Evolutionary conservation across 2,797 vertebrate genomes (phyloP).

Genomic region (Huso huso): DNA sequence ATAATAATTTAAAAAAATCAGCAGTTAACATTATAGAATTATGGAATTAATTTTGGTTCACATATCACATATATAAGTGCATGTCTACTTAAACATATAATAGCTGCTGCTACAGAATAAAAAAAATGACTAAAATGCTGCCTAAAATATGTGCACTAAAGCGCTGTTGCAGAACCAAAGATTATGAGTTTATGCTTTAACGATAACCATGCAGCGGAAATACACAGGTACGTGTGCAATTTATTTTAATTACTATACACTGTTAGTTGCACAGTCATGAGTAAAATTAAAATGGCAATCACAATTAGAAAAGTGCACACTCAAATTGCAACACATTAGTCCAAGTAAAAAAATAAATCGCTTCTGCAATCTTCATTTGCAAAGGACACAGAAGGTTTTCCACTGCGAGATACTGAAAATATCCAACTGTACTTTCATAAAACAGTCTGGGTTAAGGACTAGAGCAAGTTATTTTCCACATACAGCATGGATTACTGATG

Average conservation of each 20-base stretch:
- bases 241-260: slow-evolving; percentile 89
- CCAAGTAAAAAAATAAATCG: slow-evolving; percentile 33
- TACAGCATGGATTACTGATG: too few species aligned
- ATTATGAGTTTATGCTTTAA: slow-evolving; percentile 49
- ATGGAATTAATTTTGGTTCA: too few species aligned
- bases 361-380: slow-evolving; percentile 24
- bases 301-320: slow-evolving; percentile 89
- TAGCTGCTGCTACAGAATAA: too few species aligned
- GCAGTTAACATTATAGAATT: too few species aligned
- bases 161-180: slow-evolving; percentile 4
- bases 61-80: too few species aligned
- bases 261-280: slow-evolving; percentile 83
- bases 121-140: slow-evolving; percentile 12
- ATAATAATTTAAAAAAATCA: too few species aligned
- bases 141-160: background rate
- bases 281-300: slow-evolving; percentile 98
- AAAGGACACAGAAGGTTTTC: slow-evolving; percentile 22
- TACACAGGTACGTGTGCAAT: slow-evolving; percentile 80
- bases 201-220: slow-evolving; percentile 65
- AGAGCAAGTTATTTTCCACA: too few species aligned
- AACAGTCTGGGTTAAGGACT: slow-evolving; percentile 42
- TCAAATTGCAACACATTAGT: slow-evolving; percentile 92
- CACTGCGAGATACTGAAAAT: slow-evolving; percentile 15
- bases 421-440: slow-evolving; percentile 22
- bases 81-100: too few species aligned